Evolutionary conservation across 2,797 vertebrate genomes (phyloP).

Genomic region (Parotocinclus haroldoi): DNA sequence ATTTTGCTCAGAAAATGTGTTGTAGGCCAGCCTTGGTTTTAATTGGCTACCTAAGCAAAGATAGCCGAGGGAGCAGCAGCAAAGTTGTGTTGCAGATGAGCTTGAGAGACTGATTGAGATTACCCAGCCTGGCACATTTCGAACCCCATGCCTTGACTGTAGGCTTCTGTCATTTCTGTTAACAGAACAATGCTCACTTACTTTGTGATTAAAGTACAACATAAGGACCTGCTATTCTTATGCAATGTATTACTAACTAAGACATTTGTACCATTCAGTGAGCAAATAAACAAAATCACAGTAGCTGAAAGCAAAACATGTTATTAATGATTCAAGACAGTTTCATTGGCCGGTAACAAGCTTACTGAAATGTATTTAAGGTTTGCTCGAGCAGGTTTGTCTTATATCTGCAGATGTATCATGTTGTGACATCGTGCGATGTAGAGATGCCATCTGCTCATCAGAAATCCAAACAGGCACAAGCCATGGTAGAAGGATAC

Average conservation of each 20-base stretch:
- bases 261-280: constrained; percentile 41
- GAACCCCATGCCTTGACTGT: constrained; percentile 46
- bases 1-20: too few species aligned
- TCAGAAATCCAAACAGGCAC: constrained; percentile 69
- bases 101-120: constrained; percentile 48
- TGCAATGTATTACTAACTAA: constrained; percentile 48
- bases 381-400: constrained; percentile 18
- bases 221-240: constrained; percentile 59
- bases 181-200: constrained; percentile 69
- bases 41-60: neutral
- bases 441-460: constrained; percentile 73
- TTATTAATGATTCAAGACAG: too few species aligned
- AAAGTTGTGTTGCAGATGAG: constrained; percentile 44
- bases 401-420: constrained; percentile 46
- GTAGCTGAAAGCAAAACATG: neutral
- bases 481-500: constrained; percentile 52
- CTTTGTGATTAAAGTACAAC: constrained; percentile 63
- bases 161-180: constrained; percentile 68
- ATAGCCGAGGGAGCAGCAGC: constrained; percentile 17
- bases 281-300: neutral
- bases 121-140: constrained; percentile 52
- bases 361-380: constrained; percentile 9
- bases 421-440: constrained; percentile 62
- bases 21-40: too few species aligned
- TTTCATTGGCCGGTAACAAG: neutral